A percentile compares a stretch with the other conserved stretches of the same genome.
phyloP scores from a whole-genome alignment of 2,113 vertebrate species.

The Mastomys coucha region DNA sequence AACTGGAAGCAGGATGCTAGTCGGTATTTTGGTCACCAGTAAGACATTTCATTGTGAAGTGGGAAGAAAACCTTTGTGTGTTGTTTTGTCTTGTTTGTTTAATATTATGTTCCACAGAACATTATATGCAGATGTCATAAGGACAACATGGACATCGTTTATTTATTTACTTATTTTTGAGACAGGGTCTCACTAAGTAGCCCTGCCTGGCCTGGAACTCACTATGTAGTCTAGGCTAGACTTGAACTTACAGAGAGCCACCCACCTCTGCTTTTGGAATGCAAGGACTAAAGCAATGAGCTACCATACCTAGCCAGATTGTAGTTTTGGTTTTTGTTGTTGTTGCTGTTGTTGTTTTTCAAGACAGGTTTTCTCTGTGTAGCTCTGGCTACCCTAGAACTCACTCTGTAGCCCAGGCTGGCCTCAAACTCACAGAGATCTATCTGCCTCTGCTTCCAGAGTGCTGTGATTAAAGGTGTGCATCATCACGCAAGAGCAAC shows the following conservation, averaged over 20 bases:
- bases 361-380: background rate
- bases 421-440: background rate
- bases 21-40: too few relatives aligned
- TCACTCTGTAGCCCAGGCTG: background rate
- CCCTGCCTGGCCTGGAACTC: background rate
- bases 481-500: too few relatives aligned
- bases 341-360: background rate
- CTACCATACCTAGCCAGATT: too few relatives aligned
- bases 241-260: too few relatives aligned
- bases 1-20: too few relatives aligned
- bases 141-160: background rate
- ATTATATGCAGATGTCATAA: background rate
- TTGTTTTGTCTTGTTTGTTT: background rate
- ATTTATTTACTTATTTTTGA: background rate
- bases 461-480: background rate
- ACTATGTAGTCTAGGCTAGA: too few relatives aligned
- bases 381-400: background rate
- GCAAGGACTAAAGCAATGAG: too few relatives aligned
- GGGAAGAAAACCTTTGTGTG: too few relatives aligned
- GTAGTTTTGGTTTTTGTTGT: too few relatives aligned
- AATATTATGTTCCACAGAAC: background rate
- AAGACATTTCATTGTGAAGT: too few relatives aligned
- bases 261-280: too few relatives aligned
- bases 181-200: background rate
- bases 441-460: background rate